A percentile compares a stretch with the other conserved stretches of the same genome.
Evolutionary conservation across 2,888 invertebrate species (phyloP).

Genomic region (Thymelicus acteon): DNA sequence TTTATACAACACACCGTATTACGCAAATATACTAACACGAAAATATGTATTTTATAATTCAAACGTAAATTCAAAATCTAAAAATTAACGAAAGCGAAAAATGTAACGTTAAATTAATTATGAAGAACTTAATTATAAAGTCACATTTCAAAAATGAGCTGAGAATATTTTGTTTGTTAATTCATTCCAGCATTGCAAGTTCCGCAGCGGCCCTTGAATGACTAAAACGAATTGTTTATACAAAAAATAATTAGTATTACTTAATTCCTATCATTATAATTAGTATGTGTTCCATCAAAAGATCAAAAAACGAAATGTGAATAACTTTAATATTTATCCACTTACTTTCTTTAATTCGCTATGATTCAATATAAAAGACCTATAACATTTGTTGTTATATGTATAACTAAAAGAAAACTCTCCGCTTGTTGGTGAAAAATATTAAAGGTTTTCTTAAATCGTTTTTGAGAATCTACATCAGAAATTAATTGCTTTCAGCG

Average conservation of each 20-base stretch:
- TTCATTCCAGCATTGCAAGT: background rate
- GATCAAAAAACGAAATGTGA: background rate
- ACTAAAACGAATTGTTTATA: background rate
- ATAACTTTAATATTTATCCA: slow-evolving; percentile 7
- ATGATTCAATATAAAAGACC: background rate
- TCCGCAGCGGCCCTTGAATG: background rate
- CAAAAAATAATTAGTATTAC: background rate
- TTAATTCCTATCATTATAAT: no score
- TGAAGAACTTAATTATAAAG: background rate
- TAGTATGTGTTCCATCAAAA: background rate
- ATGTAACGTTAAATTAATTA: no score
- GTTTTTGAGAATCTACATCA: background rate
- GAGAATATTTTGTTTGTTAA: background rate
- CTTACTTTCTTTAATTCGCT: background rate
- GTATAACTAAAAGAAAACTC: background rate
- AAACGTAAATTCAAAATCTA: no score
- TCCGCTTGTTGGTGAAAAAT: background rate
- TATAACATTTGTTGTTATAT: background rate
- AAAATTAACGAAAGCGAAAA: no score
- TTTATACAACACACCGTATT: no score
- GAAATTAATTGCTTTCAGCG: background rate
- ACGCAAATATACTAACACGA: no score
- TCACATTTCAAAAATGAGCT: background rate
- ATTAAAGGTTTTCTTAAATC: background rate
- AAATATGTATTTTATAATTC: no score